phyloP scores from a whole-genome alignment of 1,140 invertebrate genomes.

The Drosophila neocordata region DNA sequence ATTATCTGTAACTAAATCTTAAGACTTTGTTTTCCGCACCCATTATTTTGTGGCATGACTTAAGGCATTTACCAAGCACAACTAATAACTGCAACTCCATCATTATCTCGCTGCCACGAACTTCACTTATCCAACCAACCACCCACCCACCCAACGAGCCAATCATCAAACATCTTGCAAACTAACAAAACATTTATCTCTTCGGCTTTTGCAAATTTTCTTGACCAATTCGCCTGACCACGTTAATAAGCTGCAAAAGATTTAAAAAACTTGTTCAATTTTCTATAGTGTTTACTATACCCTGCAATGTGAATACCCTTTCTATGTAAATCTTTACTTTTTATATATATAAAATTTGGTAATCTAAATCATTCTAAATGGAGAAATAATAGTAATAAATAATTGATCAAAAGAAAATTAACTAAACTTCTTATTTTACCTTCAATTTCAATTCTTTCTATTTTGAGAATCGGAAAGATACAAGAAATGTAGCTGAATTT shows the following conservation, averaged over 20 bases:
- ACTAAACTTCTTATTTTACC: too few species aligned
- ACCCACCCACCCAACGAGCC: constrained; percentile 14
- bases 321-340: too few species aligned
- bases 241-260: constrained; percentile 46
- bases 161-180: constrained; percentile 23
- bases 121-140: constrained; percentile 30
- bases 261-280: too few species aligned
- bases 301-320: too few species aligned
- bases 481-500: too few species aligned
- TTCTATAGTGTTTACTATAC: too few species aligned
- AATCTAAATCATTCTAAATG: too few species aligned
- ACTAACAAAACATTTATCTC: constrained; percentile 45
- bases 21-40: constrained; percentile 2
- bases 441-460: too few species aligned
- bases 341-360: too few species aligned
- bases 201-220: constrained; percentile 38
- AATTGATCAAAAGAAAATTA: too few species aligned
- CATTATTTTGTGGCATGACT: constrained; percentile 24
- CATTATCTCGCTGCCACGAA: constrained; percentile 45
- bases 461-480: too few species aligned
- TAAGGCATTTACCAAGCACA: constrained; percentile 40
- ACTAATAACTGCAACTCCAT: constrained; percentile 55
- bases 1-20: constrained; percentile 15
- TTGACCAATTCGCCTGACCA: constrained; percentile 64
- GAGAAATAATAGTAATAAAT: too few species aligned